Base-by-base conservation (phyloP, 2,888 invertebrate species). In the Stenotaenia linearis region DNA sequence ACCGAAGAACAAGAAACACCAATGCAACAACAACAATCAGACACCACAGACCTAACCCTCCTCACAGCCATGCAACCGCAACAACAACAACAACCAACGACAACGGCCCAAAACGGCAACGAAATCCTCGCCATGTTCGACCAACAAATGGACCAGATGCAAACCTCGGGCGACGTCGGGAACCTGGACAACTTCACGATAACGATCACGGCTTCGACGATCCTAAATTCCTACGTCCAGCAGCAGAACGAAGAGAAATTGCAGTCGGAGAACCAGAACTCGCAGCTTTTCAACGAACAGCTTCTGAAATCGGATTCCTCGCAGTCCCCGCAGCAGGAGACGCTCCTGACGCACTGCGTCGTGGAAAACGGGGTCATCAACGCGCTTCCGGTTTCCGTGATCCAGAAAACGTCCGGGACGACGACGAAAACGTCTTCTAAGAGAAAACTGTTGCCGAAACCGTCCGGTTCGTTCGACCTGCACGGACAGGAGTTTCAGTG, bases 61-160 rank as follows among this genome's bases (percentile, higher is more conserved):
- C 40, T 77, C n/a, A 77, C 35, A 40, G 18, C 77, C 23, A 77
- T 77, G 77, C 77, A 10, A 9, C 77, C 77, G 9, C 40, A 40
- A 40, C 12, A 40, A 40, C 40, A 40, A 40, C 12, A 40, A 40
- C 40, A 40, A 40, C 40, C 5, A 40, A 15, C 32, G 5, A 32
- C 32, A 4, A 32, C 32, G 5, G 10, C 32, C 7, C 28, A 35
- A 40, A 35, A 78, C 21, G 61, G 61, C 61, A 32, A 32, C 21
- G 78, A 78, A 61, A 23, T 78, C 25, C 78, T 78, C 30, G 50
- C 78, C 18, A 61, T 61, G n/a, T 78, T 78, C 30, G 78, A 78
- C 18, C 78, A 78, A 32, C 21, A 18, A 6, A 23, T 56, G 28
- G 45, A 40, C 23, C 40, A 35, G 10, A 21, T 28, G 23, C 25